Base-by-base conservation (phyloP, 2,888 invertebrate species). In the Sisyra nigra region DNA sequence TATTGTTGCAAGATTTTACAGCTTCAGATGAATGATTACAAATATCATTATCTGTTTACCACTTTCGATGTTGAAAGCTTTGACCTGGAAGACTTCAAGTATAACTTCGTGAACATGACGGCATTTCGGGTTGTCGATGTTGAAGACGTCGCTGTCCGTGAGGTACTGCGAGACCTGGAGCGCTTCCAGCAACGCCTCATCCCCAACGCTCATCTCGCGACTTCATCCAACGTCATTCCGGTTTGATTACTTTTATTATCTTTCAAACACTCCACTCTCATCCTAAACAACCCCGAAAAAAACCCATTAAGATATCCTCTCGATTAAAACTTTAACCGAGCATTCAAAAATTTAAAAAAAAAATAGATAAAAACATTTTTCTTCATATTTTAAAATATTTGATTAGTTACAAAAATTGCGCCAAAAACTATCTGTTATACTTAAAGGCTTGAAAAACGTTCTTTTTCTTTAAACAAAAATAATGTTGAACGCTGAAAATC, bases 11-110 rank as follows among this genome's bases (percentile, higher is more conserved):
- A 85, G 84, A 81, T 84, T 48, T 63, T 84, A 44, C 78, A 82
- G 57, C 68, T 85, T 11, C 80, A 83, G 64, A 85, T 86, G 85
- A 81, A 83, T 58, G 83, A 84, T 56, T 83, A 82, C 62, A 81
- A 81, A 57, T 85, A 83, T 57, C 85, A 87, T 59, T 87, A 83
- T 61, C 68, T 85, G 47, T 82, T 86, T 54, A 83, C 83, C 17
- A 78, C 79, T 40, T 73, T 79, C 57, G 74, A 76, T 59, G 68
- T 76, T 52, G 76, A 76, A 57, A 72, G 74, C 47, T 75, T 74
- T 58, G 75, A 76, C 57, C 62, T 76, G 49, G 76, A 77, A 57
- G 76, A 76, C 57, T 82, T 80, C 62, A 76, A 78, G 57, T 78
- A 81, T 63, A 81, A 81, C 59, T 78, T 76, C 55, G 79, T 80